Conservation (phyloP, 92 coral and sea anemone genomes). For the Umimayanthus kanabou region DNA sequence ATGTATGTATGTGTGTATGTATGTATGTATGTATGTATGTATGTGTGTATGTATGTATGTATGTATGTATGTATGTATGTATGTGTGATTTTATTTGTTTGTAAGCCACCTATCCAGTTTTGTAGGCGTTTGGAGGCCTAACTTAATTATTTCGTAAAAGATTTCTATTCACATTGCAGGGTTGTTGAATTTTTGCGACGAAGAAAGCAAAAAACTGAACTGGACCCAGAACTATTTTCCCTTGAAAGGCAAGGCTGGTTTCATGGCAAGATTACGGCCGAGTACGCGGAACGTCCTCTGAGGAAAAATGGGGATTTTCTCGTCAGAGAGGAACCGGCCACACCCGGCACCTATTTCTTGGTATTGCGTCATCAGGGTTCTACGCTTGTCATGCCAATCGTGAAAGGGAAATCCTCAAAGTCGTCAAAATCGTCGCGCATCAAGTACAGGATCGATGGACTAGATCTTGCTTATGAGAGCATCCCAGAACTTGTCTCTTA, state of each 20-base stretch:
- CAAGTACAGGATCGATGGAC: constrained; percentile 84
- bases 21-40: no score
- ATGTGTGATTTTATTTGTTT: background rate
- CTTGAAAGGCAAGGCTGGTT: constrained; percentile 95
- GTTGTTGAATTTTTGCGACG: constrained; percentile 74
- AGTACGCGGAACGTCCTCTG: constrained; percentile 86
- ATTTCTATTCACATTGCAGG: constrained; percentile 43
- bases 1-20: no score
- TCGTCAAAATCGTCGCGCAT: constrained; percentile 84
- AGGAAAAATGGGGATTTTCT: constrained; percentile 89
- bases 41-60: no score
- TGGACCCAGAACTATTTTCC: constrained; percentile 46
- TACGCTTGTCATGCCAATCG: constrained; percentile 76
- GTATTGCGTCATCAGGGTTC: constrained; percentile 73
- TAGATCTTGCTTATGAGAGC: constrained; percentile 72
- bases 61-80: no score
- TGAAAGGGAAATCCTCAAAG: constrained; percentile 60
- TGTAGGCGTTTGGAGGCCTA: background rate
- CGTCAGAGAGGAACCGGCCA: constrained; percentile 98
- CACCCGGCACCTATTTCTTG: constrained; percentile 87
- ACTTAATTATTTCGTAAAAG: background rate
- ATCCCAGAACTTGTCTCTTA: constrained; percentile 77
- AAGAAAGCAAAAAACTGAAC: constrained; percentile 53
- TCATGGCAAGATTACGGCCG: constrained; percentile 95
- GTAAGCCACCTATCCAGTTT: background rate